Evolutionary conservation across 2,888 invertebrate species (phyloP), one percentile per base, ranked within the genome.

Genomic region (Lasius platythorax): DNA sequence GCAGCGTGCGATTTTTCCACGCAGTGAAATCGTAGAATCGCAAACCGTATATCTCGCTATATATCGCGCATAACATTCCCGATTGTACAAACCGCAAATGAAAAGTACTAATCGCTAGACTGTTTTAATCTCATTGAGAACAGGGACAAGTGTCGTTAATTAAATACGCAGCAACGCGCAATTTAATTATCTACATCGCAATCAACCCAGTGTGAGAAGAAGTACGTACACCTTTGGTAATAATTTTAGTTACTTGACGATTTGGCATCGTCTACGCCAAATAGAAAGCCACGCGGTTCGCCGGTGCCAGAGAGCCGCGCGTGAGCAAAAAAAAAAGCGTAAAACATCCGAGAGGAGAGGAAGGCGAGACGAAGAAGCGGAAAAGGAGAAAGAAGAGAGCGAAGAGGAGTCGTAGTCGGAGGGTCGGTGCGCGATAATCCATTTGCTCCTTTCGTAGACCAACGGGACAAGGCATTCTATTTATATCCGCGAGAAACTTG

Each of bases 251-350:
- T 89, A 88, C 90, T 90, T 89, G 93, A 91, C 92, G 91, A 93
- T 94, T 94, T 94, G 95, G 95, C 94, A 94, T 90, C 92, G 94
- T 94, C 94, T 94, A 92, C 94, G 91, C 88, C 93, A 93, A 94
- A 94, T 91, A 93, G 92, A 92, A 92, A 92, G 91, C 87, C 85
- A 92, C 91, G 90, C 82, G 85, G 50, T 76, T 84, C 81, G 67
- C 67, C 72, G 70, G 23, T 58, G 82, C 76, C 84, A 37, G 23
- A 8, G 43, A 61, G 78, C 58, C 73, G 82, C 63, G 43, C 79
- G 66, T 30, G 75, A 82, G 84, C 84, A 84, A 86, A 85, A 73
- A 33, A 37, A 83, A 81, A 86, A 12, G 75, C 70, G 30, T 33
- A 85, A 83, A 40, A 83, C 75, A 72, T 63, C 64, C 70, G 30